Evolutionary conservation across 2,113 vertebrate genomes (phyloP), one percentile per base, ranked within the genome.

Genomic region (Forbesichthys papilliferus): DNA sequence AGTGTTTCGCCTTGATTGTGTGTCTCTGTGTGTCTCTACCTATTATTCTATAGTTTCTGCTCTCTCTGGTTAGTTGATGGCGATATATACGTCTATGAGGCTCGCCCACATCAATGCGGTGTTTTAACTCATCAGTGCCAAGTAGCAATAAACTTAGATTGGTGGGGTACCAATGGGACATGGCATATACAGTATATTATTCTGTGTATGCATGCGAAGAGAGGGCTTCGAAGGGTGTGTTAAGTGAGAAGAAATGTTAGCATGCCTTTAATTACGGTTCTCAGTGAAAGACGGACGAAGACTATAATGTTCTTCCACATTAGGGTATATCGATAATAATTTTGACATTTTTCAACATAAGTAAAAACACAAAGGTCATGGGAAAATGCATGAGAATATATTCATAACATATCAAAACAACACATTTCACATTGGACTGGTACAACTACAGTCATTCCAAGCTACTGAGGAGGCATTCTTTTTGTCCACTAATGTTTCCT

Each of bases 91-190:
- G 60, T 68, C 78, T 63, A 61, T 82, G 70, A 85, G 76, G 66
- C 74, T 88, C 81, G 78, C 76, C 79, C 77, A 82, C 79, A 78
- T 73, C 68, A 75, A 75, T 86, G 79, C 83, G 75, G 75, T 57
- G 11, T 78, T 81, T 77, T 49, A 48, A 68, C 33, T 52, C 14
- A 56, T n/a, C 9, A 42, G 5, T 42, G 36, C 7, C 7, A 27
- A 5, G 36, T 42, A 8, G 36, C 5, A 42, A 42, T 42, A 42
- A 5, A 42, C 4, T 42, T 42, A 42, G 4, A 42, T 42, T 42
- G 36, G 36, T 42, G 36, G 36, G 36, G 36, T 5, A 42, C 36
- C 27, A 27, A 27, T 27, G 27, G 2, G 27, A 27, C 27, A 27
- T 27, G 3, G 27, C 27, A 27, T 27, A 27, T 27, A 27, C 27